Percentiles rank a stretch among this genome's conserved stretches.
These are phyloP conservation scores for Scolopax mira DNA, from an alignment of 2,113 vertebrate species.

Conservation along the genomic window DNA sequence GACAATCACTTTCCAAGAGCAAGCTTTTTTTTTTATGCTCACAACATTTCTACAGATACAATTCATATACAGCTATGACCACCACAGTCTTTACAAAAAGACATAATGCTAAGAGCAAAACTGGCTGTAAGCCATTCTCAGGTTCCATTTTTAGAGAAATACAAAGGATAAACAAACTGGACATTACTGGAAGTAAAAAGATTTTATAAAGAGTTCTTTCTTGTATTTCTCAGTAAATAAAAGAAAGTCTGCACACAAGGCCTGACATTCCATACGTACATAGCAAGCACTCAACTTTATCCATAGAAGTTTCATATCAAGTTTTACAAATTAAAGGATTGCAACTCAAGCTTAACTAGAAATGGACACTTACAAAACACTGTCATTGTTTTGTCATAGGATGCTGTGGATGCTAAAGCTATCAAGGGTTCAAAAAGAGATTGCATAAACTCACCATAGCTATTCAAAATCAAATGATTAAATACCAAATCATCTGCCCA, in stretches of 20 bases:
- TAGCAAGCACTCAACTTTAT: not conserved
- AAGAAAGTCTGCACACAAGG: not conserved
- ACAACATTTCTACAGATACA: not conserved
- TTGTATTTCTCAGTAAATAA: not conserved
- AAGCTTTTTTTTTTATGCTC: not conserved
- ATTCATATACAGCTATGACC: not conserved
- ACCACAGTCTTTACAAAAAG: not conserved
- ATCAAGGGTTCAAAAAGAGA: not conserved
- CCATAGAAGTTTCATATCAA: not conserved
- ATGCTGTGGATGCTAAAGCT: not conserved
- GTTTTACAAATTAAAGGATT: not conserved
- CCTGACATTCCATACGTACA: not conserved
- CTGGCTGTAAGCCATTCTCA: not conserved
- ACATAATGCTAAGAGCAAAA: not conserved
- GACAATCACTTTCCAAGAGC: not conserved
- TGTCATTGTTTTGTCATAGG: not conserved
- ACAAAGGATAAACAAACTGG: not conserved
- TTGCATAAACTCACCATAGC: not conserved
- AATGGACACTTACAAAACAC: fast-evolving
- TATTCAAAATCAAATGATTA: not conserved
- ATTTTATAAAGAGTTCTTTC: not conserved
- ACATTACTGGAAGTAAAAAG: not conserved
- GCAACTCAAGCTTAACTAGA: not conserved
- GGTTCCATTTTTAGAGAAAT: not conserved
- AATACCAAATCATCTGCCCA: not conserved